These are phyloP conservation scores for Panthera tigris DNA, from an alignment of 2,113 vertebrate genomes.

Conservation along the genomic window DNA sequence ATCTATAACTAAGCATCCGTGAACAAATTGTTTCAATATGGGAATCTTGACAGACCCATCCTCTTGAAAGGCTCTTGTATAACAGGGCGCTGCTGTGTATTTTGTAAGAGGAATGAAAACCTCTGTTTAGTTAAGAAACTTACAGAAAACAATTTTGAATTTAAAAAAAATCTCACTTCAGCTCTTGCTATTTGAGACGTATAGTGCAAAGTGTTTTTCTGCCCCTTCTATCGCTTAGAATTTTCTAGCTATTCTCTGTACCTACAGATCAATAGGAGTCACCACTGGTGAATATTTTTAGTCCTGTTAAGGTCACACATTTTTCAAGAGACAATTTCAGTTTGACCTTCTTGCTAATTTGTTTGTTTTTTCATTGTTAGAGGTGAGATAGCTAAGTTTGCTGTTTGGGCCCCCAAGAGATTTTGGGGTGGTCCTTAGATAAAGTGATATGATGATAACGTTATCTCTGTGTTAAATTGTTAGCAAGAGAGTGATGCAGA, in stretches of 20 bases:
- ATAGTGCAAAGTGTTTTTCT: not conserved
- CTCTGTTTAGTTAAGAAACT: not conserved
- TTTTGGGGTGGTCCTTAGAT: not conserved
- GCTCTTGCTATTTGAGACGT: not conserved
- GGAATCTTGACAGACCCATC: not conserved
- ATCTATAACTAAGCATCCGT: not conserved
- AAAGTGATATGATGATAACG: not conserved
- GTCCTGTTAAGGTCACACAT: not conserved
- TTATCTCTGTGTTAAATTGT: not conserved
- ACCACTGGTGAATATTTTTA: not conserved
- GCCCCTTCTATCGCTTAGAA: not conserved
- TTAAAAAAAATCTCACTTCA: not conserved
- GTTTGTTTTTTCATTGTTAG: not conserved
- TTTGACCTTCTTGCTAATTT: not conserved
- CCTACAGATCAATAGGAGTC: not conserved
- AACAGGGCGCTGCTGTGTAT: not conserved
- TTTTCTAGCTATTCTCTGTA: not conserved
- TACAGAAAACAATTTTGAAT: conserved; percentile 40
- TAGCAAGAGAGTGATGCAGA: not conserved
- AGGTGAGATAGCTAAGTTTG: not conserved
- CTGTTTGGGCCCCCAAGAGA: not conserved
- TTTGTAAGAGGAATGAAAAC: not conserved
- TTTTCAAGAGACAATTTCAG: not conserved
- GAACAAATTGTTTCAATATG: conserved; percentile 45
- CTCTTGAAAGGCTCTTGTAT: not conserved